These are phyloP conservation scores for Hippocampus kuda DNA, from an alignment of 2,797 vertebrate species.

Conservation along the genomic window DNA sequence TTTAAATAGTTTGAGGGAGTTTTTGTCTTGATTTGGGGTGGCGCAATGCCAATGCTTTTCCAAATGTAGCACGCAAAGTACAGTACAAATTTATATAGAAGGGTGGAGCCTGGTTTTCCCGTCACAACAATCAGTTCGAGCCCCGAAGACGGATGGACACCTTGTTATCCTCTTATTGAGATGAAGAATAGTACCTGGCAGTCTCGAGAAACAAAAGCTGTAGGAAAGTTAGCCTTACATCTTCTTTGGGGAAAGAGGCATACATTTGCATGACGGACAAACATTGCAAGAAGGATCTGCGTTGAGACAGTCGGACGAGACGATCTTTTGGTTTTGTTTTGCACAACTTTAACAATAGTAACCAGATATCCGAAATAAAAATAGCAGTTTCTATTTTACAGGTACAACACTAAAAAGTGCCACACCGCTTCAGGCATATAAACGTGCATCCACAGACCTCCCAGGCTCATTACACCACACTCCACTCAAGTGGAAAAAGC, in stretches of 20 bases:
- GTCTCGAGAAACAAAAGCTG: constrained; percentile 22
- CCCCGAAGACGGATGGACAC: constrained; percentile 39
- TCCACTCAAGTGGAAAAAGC: constrained; percentile 78
- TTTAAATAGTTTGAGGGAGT: background rate
- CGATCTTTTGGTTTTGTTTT: background rate
- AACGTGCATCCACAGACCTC: constrained; percentile 34
- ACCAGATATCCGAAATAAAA: background rate
- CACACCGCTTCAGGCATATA: constrained; percentile 2
- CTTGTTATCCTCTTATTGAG: constrained; percentile 49
- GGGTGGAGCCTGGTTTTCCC: constrained; percentile 32
- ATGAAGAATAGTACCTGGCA: constrained; percentile 34
- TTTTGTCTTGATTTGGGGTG: background rate
- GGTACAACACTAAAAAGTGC: background rate
- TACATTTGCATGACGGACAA: constrained; percentile 25
- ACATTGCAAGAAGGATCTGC: constrained; percentile 14
- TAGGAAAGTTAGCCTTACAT: constrained; percentile 37
- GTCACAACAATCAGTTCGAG: constrained; percentile 44
- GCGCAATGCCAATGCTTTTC: background rate
- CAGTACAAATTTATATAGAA: background rate
- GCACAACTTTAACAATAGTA: background rate
- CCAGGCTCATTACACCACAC: constrained; percentile 72
- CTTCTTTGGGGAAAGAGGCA: constrained; percentile 31
- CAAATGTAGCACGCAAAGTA: background rate
- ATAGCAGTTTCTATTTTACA: background rate
- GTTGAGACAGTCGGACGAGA: constrained; percentile 8